phyloP scores from a whole-genome alignment of 2,113 vertebrate species.

The Maccullochella peelii region DNA sequence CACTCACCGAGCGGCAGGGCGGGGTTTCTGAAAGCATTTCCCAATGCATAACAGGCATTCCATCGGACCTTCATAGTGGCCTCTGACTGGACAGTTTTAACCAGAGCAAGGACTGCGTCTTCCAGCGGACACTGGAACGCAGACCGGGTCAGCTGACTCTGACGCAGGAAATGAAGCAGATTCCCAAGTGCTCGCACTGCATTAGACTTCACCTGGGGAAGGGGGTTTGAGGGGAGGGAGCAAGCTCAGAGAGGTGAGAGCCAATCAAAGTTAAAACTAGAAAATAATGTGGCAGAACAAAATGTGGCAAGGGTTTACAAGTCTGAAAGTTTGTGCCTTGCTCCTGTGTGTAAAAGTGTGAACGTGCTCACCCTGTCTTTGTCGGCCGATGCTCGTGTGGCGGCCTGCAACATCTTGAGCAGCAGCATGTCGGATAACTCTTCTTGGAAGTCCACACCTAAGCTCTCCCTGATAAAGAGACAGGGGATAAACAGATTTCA shows the following conservation, averaged over 20 bases:
- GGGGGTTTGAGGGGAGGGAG: background rate
- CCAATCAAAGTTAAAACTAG: background rate
- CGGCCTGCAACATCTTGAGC: conserved; percentile 91
- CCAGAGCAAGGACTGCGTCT: conserved; percentile 89
- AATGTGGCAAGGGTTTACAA: background rate
- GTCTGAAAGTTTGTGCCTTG: background rate
- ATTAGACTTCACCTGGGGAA: conserved; percentile 92
- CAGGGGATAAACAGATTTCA: conserved; percentile 1
- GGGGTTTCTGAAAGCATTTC: conserved; percentile 94
- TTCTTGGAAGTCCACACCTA: conserved; percentile 92
- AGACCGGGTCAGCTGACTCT: conserved; percentile 87
- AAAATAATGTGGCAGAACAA: background rate
- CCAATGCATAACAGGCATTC: conserved; percentile 97
- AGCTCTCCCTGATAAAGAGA: conserved; percentile 84
- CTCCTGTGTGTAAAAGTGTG: background rate
- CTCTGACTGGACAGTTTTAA: conserved; percentile 89
- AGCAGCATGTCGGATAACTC: conserved; percentile 94
- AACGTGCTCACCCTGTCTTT: conserved; percentile 90
- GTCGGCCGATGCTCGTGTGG: conserved; percentile 90
- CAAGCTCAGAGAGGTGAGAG: background rate
- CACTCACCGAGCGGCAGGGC: conserved; percentile 90
- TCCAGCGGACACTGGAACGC: conserved; percentile 89
- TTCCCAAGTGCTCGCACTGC: conserved; percentile 96
- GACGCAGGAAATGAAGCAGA: conserved; percentile 93
- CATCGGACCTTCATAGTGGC: conserved; percentile 97